Evolutionary conservation across 2,888 invertebrate species (phyloP), one percentile per base, ranked within the genome.

Genomic region (Pristionchus arcanus): DNA sequence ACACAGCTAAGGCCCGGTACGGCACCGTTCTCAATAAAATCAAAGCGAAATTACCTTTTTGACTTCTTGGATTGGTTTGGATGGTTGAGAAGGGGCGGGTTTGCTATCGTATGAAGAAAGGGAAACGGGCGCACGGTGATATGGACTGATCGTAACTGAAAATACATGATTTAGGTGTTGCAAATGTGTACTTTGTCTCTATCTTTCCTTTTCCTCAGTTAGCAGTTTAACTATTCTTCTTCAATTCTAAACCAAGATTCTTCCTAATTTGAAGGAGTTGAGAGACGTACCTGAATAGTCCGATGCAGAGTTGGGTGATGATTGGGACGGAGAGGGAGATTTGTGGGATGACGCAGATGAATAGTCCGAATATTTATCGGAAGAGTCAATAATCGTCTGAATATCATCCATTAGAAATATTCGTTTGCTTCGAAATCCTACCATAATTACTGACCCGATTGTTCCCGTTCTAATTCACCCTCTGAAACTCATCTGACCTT

Each of bases 291-390:
- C 81, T 0, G 87, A 88, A 28, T 87, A 87, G 49, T 87, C 84
- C 4, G 84, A 84, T 2, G 84, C 59, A 21, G 81, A 83, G 31
- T 89, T 81, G 49, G 89, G 89, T 7, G 89, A 89, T 7, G 88
- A 63, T 88, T 88, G 89, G 21, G 89, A 68, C 21, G 89, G 89
- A 31, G 89, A 89, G 21, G 89, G 37, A 21, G 89, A 89, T 42
- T 89, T 89, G 74, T 89, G 81, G 25, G 89, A 89, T 55, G 89
- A 89, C 37, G 89, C 89, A 13, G 89, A 89, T 19, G 89, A 89
- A 31, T 89, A 89, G 83, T 89, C 89, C 21, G 89, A 89, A 19
- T 89, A 83, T 21, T 66, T 55, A 37, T 81, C 81, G 21, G 83
- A 81, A 3, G 81, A 66, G 9, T 83, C 89, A 19, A 37, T 16